phyloP scores from a whole-genome alignment of 1,140 invertebrate genomes.

The Apis florea region DNA sequence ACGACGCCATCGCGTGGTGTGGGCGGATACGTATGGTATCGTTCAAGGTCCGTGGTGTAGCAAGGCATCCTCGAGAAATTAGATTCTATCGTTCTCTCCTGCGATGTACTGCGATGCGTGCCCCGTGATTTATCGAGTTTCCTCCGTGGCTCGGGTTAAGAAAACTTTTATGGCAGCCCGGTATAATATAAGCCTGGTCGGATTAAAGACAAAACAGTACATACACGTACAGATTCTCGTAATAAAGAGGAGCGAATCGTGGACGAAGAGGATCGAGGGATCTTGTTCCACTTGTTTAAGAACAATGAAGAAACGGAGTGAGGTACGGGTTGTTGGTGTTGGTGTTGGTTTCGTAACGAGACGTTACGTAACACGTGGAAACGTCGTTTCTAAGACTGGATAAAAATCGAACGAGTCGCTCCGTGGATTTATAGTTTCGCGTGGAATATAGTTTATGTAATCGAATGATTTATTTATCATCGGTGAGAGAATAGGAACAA shows the following conservation, averaged over 20 bases:
- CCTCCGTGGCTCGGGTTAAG: background rate
- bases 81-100: constrained; percentile 33
- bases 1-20: background rate
- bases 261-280: background rate
- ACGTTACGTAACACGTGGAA: background rate
- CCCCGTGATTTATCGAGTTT: constrained; percentile 40
- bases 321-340: background rate
- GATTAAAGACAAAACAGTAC: background rate
- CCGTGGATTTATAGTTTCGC: background rate
- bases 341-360: constrained; percentile 8
- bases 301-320: background rate
- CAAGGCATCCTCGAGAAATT: constrained; percentile 45
- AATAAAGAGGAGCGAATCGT: background rate
- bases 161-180: constrained; percentile 24
- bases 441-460: constrained; percentile 1
- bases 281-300: background rate
- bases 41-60: constrained; percentile 32
- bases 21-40: constrained; percentile 18
- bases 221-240: background rate
- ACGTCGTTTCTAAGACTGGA: background rate
- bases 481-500: background rate
- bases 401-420: background rate
- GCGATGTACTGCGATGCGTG: constrained; percentile 2
- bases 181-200: background rate
- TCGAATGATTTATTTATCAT: background rate